Base-by-base conservation (phyloP, 1,140 invertebrate species). In the Polypedilum vanderplanki region DNA sequence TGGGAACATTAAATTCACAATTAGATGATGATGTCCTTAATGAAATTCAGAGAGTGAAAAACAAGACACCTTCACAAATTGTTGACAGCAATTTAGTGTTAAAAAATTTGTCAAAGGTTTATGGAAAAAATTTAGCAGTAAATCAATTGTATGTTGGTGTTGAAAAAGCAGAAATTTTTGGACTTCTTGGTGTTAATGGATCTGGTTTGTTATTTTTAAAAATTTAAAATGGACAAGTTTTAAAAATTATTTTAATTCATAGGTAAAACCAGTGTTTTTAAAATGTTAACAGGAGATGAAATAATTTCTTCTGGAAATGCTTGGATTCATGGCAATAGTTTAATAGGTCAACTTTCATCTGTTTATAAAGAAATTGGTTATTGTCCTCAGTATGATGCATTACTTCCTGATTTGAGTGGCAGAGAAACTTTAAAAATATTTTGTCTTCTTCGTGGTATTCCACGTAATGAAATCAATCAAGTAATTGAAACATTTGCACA, bases 281-380 rank as follows among this genome's bases (percentile, higher is more conserved):
- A 92, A 81, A 95, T 96, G 91, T 83, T 96, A 76, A 97, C 94
- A 0, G 95, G 95, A 15, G 92, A 93, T 80, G 85, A 89, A n/a
- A 82, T 79, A 20, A 87, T 89, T 7, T 79, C 83, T 5, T 83
- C 79, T 67, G 87, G 87, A 15, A 79, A 84, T 9, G 86, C 85
- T 1, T 86, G 82, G 76, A 84, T 87, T 15, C 82, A 85, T 75
- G 86, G 87, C 1, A 79, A 85, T 17, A 87, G 84, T 41, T 81
- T 88, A 22, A 84, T 85, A 75, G 82, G 75, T 3, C 77, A 88
- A 12, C 83, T 89, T 78, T 86, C 85, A 41, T 78, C 83, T 75
- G 86, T 89, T 1, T 85, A 88, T 76, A 83, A 87, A 77, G 81
- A 84, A 77, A 86, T 93, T 76, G 90, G 92, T n/a, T 94, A 95